Percentiles rank a stretch among this genome's conserved stretches.
phyloP scores from a whole-genome alignment of 2,113 vertebrate species.

The Sylvia atricapilla region DNA sequence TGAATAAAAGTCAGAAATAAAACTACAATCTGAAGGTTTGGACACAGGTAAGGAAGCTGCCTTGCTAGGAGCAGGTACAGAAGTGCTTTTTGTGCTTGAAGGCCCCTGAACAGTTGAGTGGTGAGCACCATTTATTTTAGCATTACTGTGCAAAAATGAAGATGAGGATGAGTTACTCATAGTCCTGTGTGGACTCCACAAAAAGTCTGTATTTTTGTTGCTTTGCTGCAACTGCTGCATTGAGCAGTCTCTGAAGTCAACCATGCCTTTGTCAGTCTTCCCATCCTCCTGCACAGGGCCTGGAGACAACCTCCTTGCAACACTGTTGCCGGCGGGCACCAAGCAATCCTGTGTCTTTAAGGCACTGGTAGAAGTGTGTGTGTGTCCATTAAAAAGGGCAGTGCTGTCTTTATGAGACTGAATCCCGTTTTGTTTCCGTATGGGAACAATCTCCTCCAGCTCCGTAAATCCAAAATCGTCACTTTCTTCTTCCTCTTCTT shows the following conservation, averaged over 20 bases:
- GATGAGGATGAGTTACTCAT: conserved; percentile 60
- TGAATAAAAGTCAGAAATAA: conserved; percentile 95
- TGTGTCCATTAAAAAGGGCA: conserved; percentile 83
- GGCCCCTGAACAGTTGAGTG: conserved; percentile 76
- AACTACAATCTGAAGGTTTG: conserved; percentile 79
- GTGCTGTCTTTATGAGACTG: conserved; percentile 63
- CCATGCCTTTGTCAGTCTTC: conserved; percentile 56
- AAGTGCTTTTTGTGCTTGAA: conserved; percentile 84
- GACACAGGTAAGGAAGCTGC: conserved; percentile 62
- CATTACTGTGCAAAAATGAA: conserved; percentile 74
- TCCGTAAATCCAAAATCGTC: conserved; percentile 51
- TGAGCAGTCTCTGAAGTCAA: conserved; percentile 72
- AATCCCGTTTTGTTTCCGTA: conserved; percentile 65
- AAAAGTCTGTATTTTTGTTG: conserved; percentile 61
- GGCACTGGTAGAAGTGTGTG: conserved; percentile 87
- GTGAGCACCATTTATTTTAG: conserved; percentile 89
- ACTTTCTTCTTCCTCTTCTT: conserved; percentile 61
- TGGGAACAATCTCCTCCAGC: conserved; percentile 64
- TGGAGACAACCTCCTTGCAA: conserved; percentile 62
- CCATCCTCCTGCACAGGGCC: conserved; percentile 62
- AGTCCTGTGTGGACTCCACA: conserved; percentile 73
- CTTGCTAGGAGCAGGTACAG: conserved; percentile 63
- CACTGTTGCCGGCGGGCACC: conserved; percentile 55
- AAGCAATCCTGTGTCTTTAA: conserved; percentile 86
- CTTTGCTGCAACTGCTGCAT: conserved; percentile 66